Percentiles rank a stretch among this genome's conserved stretches.
Conservation (phyloP, 2,888 invertebrate species). For the Meandrusa payeni region DNA sequence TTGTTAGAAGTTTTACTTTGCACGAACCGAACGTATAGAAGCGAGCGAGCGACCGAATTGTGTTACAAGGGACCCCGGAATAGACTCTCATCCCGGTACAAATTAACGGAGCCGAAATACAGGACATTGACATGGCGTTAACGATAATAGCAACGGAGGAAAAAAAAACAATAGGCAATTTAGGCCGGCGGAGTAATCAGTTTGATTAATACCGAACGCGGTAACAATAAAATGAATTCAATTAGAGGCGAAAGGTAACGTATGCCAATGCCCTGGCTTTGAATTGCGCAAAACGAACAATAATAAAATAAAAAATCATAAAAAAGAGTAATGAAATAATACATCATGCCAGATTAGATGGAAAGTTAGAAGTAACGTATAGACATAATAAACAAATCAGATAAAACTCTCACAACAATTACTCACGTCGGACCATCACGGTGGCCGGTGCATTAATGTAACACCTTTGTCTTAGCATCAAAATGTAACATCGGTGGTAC, state of each 20-base stretch:
- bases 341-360: conserved; percentile 78
- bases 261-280: conserved; percentile 96
- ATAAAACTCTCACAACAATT: conserved; percentile 72
- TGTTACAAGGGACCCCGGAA: conserved; percentile 26
- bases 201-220: conserved; percentile 77
- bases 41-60: conserved; percentile 39
- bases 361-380: conserved; percentile 70
- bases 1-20: conserved; percentile 69
- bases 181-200: conserved; percentile 74
- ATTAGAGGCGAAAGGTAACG: conserved; percentile 77
- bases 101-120: conserved; percentile 76
- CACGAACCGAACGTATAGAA: conserved; percentile 54
- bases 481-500: conserved; percentile 67
- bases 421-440: conserved; percentile 66
- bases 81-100: conserved; percentile 50
- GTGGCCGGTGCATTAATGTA: conserved; percentile 58
- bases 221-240: conserved; percentile 77
- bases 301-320: conserved; percentile 36
- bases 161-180: conserved; percentile 78
- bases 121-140: conserved; percentile 85
- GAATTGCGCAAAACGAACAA: conserved; percentile 78
- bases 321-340: conserved; percentile 73
- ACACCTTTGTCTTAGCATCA: conserved; percentile 69
- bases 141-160: conserved; percentile 60
- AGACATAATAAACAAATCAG: conserved; percentile 67